phyloP scores from a whole-genome alignment of 2,113 vertebrate species.

The Urocynchramus pylzowi region DNA sequence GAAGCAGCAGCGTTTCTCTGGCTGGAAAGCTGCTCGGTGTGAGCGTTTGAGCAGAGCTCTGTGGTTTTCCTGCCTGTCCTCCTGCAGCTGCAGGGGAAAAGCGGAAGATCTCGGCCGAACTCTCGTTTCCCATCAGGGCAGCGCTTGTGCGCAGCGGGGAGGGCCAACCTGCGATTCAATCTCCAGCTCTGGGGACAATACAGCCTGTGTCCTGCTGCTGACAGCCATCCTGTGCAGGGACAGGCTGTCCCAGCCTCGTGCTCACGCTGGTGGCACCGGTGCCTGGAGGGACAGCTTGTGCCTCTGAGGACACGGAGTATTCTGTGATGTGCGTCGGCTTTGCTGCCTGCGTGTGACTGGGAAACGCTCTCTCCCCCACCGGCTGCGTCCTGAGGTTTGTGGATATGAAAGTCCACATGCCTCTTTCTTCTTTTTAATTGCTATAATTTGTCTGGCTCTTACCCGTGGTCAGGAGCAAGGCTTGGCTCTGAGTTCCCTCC shows the following conservation, averaged over 20 bases:
- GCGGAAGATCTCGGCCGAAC: not conserved
- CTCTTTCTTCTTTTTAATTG: conserved; percentile 44
- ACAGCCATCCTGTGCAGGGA: not conserved
- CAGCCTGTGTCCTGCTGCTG: not conserved
- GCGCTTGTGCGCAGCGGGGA: not conserved
- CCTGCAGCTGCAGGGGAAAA: not conserved
- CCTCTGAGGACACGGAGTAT: not conserved
- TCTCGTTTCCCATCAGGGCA: not conserved
- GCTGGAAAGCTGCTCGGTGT: not conserved
- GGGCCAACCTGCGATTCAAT: not conserved
- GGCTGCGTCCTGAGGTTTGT: not conserved
- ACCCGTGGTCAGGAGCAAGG: not conserved
- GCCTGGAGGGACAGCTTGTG: conserved; percentile 3
- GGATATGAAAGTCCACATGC: not conserved
- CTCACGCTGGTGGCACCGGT: not conserved
- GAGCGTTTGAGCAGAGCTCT: not conserved
- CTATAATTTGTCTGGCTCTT: not conserved
- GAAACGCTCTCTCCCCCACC: not conserved
- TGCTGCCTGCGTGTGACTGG: not conserved
- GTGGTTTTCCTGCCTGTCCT: not conserved
- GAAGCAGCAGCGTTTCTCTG: not conserved
- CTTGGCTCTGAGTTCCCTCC: not conserved
- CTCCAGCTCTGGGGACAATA: not conserved
- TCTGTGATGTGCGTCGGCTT: not conserved
- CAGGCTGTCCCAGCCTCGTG: not conserved